phyloP scores from a whole-genome alignment of 2,888 invertebrate species.

The Xestia rhomboidea region DNA sequence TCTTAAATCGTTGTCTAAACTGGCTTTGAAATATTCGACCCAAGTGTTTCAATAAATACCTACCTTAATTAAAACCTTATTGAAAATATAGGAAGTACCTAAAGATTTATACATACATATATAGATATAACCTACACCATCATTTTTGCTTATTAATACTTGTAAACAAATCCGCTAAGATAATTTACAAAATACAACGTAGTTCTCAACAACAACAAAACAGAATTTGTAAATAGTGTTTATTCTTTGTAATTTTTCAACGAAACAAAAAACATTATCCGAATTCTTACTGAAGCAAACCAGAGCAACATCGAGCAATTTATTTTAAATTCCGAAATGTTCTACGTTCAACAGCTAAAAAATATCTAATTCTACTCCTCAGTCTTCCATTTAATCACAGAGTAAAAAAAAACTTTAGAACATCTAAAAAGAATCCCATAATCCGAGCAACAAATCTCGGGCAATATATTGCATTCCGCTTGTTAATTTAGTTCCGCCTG shows the following conservation, averaged over 20 bases:
- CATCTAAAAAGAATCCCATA: constrained; percentile 55
- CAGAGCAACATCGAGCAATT: neutral
- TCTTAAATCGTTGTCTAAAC: neutral
- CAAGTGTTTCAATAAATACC: neutral
- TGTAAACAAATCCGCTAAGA: neutral
- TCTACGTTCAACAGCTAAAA: neutral
- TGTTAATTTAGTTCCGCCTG: constrained; percentile 79
- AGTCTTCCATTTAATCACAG: constrained; percentile 8
- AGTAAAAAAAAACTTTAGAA: constrained; percentile 27
- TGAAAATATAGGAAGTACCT: neutral
- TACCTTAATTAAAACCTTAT: too few relatives aligned
- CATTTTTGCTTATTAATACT: neutral
- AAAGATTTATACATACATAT: neutral
- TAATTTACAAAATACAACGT: neutral
- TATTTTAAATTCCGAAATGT: neutral
- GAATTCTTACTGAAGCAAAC: neutral
- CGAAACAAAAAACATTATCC: neutral
- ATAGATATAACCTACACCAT: neutral
- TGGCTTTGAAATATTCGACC: neutral
- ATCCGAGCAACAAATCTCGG: constrained; percentile 75
- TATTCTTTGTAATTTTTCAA: neutral
- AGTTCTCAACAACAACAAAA: constrained; percentile 13
- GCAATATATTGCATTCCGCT: constrained; percentile 81
- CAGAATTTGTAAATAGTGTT: neutral
- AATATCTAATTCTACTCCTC: neutral